Conservation (phyloP, 1,140 invertebrate species). For the Conus ventricosus region DNA sequence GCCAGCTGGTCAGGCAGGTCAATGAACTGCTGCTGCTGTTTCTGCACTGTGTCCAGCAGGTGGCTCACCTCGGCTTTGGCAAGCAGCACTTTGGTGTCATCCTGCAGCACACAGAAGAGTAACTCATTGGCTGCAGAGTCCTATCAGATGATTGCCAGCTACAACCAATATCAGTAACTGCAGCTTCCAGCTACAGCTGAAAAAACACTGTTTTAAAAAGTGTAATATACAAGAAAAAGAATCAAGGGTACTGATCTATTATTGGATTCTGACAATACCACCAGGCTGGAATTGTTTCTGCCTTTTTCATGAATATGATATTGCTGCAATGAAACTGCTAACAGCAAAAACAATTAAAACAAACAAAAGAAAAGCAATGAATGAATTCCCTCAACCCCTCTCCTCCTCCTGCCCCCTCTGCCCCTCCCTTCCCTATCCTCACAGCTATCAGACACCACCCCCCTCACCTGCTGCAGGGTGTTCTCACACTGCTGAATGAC, state of each 20-base stretch:
- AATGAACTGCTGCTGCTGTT: conserved; percentile 80
- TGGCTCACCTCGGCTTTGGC: conserved; percentile 78
- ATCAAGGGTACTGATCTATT: no score
- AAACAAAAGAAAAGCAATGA: no score
- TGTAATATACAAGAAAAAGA: no score
- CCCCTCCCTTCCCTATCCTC: not conserved
- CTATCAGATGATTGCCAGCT: not conserved
- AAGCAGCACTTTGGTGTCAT: conserved; percentile 78
- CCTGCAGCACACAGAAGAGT: conserved; percentile 65
- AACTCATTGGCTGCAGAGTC: not conserved
- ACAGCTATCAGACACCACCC: not conserved
- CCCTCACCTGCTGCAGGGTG: conserved; percentile 74
- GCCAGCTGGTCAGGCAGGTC: conserved; percentile 79
- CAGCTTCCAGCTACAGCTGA: no score
- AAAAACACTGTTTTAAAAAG: no score
- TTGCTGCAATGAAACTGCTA: no score
- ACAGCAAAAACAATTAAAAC: no score
- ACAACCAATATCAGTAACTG: no score
- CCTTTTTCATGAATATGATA: no score
- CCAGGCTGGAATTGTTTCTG: no score
- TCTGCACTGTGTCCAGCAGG: conserved; percentile 78
- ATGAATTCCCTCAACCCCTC: no score
- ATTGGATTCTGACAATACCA: no score
- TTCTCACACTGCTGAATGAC: conserved; percentile 80
- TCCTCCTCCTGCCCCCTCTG: not conserved